phyloP scores from a whole-genome alignment of 2,113 vertebrate genomes.

The Anser cygnoides region DNA sequence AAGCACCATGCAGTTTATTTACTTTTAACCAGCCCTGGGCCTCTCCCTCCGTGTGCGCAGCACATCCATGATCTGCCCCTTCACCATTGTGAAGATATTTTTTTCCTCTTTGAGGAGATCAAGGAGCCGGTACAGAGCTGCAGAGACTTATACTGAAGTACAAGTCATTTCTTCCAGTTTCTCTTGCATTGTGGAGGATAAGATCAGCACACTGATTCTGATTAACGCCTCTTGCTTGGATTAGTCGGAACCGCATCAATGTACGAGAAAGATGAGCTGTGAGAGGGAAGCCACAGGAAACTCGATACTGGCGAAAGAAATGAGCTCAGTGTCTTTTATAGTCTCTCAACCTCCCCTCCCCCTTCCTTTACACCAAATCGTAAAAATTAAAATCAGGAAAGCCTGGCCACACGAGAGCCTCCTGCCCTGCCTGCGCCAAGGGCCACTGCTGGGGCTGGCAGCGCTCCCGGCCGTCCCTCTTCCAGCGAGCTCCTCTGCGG shows the following conservation, averaged over 20 bases:
- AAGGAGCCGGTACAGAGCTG: not conserved
- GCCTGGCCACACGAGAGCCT: not conserved
- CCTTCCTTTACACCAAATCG: not conserved
- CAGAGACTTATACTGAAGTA: not conserved
- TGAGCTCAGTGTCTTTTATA: not conserved
- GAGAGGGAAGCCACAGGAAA: not conserved
- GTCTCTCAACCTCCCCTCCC: not conserved
- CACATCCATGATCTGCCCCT: not conserved
- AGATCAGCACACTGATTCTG: rapidly evolving
- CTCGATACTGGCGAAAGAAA: not conserved
- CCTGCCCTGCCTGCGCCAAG: not conserved
- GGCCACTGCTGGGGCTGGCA: not conserved
- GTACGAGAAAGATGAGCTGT: not conserved
- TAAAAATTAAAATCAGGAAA: not conserved
- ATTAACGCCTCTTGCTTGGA: not conserved
- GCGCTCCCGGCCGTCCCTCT: rapidly evolving
- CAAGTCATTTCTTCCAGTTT: not conserved
- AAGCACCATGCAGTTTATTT: not conserved
- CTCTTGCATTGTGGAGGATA: not conserved
- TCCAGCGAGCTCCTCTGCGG: not conserved
- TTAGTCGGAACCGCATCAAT: not conserved
- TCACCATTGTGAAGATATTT: not conserved
- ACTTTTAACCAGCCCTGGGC: not conserved
- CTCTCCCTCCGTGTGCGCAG: not conserved
- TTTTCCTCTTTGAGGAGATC: not conserved